A percentile compares a stretch with the other conserved stretches of the same genome.
Evolutionary conservation across 2,888 invertebrate species (phyloP).

Genomic region (Latheticus oryzae): DNA sequence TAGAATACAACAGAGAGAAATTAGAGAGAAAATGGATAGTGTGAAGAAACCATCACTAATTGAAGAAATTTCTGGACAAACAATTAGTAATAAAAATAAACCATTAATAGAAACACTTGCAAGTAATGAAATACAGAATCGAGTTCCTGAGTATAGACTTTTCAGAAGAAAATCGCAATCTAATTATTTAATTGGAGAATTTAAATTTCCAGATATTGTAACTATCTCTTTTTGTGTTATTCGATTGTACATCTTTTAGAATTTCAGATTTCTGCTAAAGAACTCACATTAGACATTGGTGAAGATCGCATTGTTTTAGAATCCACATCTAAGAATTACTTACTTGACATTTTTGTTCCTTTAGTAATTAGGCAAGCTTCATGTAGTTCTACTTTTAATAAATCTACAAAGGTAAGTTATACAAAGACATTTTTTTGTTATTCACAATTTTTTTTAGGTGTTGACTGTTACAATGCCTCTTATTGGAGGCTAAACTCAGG

Average conservation of each 20-base stretch:
- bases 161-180: constrained; percentile 71
- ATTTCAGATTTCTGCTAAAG: constrained; percentile 70
- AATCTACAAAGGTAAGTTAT: constrained; percentile 55
- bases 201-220: constrained; percentile 72
- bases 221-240: constrained; percentile 55
- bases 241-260: constrained; percentile 8
- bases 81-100: constrained; percentile 44
- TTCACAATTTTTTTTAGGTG: constrained; percentile 59
- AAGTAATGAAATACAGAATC: constrained; percentile 53
- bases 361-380: constrained; percentile 72
- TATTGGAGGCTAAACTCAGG: constrained; percentile 54
- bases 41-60: constrained; percentile 46
- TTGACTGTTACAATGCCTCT: constrained; percentile 62
- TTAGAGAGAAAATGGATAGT: constrained; percentile 64
- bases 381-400: constrained; percentile 68
- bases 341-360: constrained; percentile 78
- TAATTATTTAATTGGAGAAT: constrained; percentile 72
- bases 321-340: constrained; percentile 70
- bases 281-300: constrained; percentile 77
- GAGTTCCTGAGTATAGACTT: constrained; percentile 71
- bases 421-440: constrained; percentile 40
- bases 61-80: constrained; percentile 49
- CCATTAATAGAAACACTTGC: constrained; percentile 59
- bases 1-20: constrained; percentile 78
- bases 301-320: constrained; percentile 80